Base-by-base conservation (phyloP, 1,140 invertebrate species). In the Lutraria rhynchaena region DNA sequence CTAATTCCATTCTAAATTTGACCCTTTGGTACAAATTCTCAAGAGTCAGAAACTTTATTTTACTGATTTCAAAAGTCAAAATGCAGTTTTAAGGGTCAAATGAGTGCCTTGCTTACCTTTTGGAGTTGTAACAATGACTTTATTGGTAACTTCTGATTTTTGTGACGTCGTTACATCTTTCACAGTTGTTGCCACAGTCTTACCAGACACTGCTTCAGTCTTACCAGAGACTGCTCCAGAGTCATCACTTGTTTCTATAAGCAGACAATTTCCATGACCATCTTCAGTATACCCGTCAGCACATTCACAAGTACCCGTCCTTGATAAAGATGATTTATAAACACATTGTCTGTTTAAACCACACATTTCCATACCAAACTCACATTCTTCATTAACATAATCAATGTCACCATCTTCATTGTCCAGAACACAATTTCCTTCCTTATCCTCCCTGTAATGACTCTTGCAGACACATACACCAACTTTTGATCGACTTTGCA, bases 401-500 rank as follows among this genome's bases (percentile, higher is more conserved):
- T 41, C 37, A 41, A 7, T 7, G 37, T 41, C 37, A 41, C 5
- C 37, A 41, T 44, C 1, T 3, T 17, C n/a, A 27, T 3, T 29
- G 9, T 44, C 35, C 17, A 31, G 1, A 4, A 86, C 83, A 83
- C 85, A 86, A 15, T 70, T 51, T 15, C 60, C 58, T n/a, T 51
- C 17, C 0, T 22, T 41, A 65, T 86, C 67, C 24, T 76, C 58
- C 19, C 49, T 27, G 61, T 73, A 84, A 2, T 76, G 70, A 15
- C 44, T 33, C n/a, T 74, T 60, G 77, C 85, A 86, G n/a, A 24
- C 19, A 81, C 85, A 86, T 22, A 61, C 57, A 44, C 85, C 85
- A 63, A 35, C 29, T 17, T 76, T 69, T 3, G 61, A 71, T 49
- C 73, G 67, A 13, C 65, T 61, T 15, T 69, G 46, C 0, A 63